Evolutionary conservation across 1,140 invertebrate species (phyloP).

Genomic region (Eumeta japonica): DNA sequence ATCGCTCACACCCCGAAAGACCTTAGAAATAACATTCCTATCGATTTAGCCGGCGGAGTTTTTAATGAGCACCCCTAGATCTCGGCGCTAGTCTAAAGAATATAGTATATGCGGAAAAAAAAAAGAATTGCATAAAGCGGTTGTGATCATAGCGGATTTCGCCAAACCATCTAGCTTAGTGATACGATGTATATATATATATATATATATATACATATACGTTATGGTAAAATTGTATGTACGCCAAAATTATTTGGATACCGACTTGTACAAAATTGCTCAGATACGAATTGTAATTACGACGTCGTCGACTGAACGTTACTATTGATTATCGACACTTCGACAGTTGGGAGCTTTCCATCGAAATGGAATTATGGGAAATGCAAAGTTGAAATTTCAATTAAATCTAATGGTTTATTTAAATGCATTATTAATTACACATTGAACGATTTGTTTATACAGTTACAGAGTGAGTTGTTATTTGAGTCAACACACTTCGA

Average conservation of each 20-base stretch:
- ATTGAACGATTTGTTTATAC: too few species aligned
- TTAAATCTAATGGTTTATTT: too few species aligned
- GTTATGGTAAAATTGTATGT: constrained; percentile 41
- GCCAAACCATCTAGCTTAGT: constrained; percentile 37
- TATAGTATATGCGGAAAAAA: constrained; percentile 5
- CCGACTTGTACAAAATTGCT: constrained; percentile 56
- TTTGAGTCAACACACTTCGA: too few species aligned
- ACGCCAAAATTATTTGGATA: constrained; percentile 47
- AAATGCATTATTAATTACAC: too few species aligned
- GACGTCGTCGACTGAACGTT: not conserved
- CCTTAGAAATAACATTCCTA: not conserved
- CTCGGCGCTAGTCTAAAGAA: too few species aligned
- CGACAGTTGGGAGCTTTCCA: not conserved
- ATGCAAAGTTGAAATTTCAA: too few species aligned
- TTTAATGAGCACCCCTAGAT: too few species aligned
- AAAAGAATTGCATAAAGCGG: constrained; percentile 46
- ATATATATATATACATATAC: constrained; percentile 27
- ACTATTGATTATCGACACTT: not conserved
- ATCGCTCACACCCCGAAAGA: not conserved
- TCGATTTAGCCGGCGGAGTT: too few species aligned
- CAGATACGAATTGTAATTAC: constrained; percentile 37
- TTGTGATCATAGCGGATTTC: constrained; percentile 52
- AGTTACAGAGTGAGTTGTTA: too few species aligned
- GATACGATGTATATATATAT: constrained; percentile 6
- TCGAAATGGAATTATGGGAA: too few species aligned